Conservation (phyloP, 1,140 invertebrate species). For the Aleiodes sp. region DNA sequence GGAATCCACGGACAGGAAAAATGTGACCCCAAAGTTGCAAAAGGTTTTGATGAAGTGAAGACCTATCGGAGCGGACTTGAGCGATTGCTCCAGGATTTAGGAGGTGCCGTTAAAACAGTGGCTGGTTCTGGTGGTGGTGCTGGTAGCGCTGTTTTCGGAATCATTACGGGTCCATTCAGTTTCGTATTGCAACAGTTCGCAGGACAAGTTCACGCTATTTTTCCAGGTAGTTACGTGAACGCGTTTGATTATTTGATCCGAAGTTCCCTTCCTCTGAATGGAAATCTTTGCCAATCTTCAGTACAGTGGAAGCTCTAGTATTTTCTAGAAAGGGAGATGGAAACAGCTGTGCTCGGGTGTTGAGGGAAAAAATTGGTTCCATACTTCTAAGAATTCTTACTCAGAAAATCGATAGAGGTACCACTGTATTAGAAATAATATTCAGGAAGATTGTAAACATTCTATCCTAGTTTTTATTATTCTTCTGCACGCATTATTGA, state of each 20-base stretch:
- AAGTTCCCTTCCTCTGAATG: too few relatives aligned
- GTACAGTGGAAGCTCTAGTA: background rate
- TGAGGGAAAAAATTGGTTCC: too few relatives aligned
- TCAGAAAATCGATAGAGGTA: too few relatives aligned
- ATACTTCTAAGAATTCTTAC: too few relatives aligned
- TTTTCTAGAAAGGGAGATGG: too few relatives aligned
- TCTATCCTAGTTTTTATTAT: too few relatives aligned
- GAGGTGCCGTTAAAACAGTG: background rate
- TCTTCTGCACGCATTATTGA: too few relatives aligned
- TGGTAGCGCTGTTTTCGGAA: background rate
- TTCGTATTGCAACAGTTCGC: background rate
- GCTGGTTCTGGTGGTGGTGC: background rate
- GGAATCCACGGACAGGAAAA: background rate
- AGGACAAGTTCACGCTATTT: slow-evolving; percentile 13
- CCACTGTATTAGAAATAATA: too few relatives aligned
- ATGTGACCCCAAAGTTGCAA: slow-evolving; percentile 9
- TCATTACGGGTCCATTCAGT: background rate
- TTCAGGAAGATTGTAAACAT: too few relatives aligned
- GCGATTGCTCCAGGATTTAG: background rate
- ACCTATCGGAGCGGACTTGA: slow-evolving; percentile 9
- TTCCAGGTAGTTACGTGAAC: slow-evolving; percentile 8
- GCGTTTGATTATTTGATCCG: background rate
- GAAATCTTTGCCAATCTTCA: too few relatives aligned
- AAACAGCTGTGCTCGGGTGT: too few relatives aligned
- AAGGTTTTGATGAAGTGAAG: background rate